These are phyloP conservation scores for Asarcornis scutulata DNA, from an alignment of 2,113 vertebrate genomes.

Conservation along the genomic window DNA sequence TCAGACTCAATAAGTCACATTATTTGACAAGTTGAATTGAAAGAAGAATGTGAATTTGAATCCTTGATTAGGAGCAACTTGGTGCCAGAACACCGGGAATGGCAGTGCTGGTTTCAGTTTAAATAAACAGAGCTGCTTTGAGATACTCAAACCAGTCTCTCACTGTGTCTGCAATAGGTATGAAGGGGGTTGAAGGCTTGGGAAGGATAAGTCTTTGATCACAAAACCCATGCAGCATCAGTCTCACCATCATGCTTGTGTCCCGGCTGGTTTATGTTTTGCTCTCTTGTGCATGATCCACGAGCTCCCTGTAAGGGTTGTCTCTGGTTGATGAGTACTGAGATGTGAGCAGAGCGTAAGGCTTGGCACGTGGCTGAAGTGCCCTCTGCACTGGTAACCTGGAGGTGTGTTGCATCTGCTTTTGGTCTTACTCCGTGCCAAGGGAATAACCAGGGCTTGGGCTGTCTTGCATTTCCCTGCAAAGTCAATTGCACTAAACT, in stretches of 20 bases:
- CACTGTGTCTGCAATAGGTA: not conserved
- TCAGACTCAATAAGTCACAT: not conserved
- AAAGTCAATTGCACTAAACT: not conserved
- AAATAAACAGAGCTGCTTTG: not conserved
- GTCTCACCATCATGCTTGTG: rapidly evolving
- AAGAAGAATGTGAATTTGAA: not conserved
- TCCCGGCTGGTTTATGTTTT: not conserved
- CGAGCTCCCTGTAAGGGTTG: not conserved
- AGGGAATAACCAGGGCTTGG: not conserved
- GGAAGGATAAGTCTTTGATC: not conserved
- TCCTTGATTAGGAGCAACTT: not conserved
- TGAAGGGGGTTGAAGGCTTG: not conserved
- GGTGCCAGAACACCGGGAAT: not conserved
- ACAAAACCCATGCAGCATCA: not conserved
- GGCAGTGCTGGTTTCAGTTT: not conserved
- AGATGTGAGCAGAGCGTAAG: not conserved
- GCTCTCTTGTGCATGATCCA: not conserved
- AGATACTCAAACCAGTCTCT: not conserved
- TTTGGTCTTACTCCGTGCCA: not conserved
- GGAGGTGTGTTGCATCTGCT: not conserved
- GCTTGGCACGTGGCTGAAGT: not conserved
- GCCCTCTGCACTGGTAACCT: no score
- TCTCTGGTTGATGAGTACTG: not conserved
- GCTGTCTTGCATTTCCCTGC: not conserved
- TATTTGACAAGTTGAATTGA: not conserved